These are phyloP conservation scores for Polydesmus complanatus DNA, from an alignment of 2,888 invertebrate species.

Conservation along the genomic window DNA sequence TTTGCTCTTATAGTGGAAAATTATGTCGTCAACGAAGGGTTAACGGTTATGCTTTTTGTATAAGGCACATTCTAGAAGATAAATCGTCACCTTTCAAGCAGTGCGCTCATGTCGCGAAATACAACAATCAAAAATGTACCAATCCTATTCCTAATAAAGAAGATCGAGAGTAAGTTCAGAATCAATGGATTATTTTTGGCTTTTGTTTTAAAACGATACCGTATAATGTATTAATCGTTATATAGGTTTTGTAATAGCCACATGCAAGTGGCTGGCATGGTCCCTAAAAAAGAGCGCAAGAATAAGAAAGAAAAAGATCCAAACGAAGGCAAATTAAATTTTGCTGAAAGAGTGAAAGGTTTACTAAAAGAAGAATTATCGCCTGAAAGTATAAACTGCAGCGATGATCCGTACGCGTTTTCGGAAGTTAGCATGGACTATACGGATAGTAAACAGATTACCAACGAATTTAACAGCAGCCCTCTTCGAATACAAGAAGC, in stretches of 20 bases:
- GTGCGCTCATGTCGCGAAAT: constrained; percentile 35
- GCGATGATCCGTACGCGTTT: constrained; percentile 38
- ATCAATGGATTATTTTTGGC: too few species aligned
- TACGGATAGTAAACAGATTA: neutral
- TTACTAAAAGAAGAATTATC: constrained; percentile 24
- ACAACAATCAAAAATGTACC: constrained; percentile 34
- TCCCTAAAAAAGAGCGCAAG: constrained; percentile 30
- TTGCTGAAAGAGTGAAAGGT: constrained; percentile 36
- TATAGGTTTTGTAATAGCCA: constrained; percentile 37
- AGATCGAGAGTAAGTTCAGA: constrained; percentile 33
- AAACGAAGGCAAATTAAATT: constrained; percentile 35
- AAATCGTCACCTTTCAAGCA: constrained; percentile 38
- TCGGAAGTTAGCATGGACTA: constrained; percentile 26
- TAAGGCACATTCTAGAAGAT: constrained; percentile 39
- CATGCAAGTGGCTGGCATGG: constrained; percentile 34
- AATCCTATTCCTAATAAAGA: constrained; percentile 36
- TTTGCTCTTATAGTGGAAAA: constrained; percentile 36
- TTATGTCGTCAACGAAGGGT: constrained; percentile 40
- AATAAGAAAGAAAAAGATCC: constrained; percentile 22
- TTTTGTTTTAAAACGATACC: too few species aligned
- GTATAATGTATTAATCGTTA: neutral
- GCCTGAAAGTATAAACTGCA: constrained; percentile 25
- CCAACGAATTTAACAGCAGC: neutral
- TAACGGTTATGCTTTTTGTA: constrained; percentile 38
- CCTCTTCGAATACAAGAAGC: neutral